Base-by-base conservation (phyloP, 2,888 invertebrate species). In the Epistrophe grossulariae region DNA sequence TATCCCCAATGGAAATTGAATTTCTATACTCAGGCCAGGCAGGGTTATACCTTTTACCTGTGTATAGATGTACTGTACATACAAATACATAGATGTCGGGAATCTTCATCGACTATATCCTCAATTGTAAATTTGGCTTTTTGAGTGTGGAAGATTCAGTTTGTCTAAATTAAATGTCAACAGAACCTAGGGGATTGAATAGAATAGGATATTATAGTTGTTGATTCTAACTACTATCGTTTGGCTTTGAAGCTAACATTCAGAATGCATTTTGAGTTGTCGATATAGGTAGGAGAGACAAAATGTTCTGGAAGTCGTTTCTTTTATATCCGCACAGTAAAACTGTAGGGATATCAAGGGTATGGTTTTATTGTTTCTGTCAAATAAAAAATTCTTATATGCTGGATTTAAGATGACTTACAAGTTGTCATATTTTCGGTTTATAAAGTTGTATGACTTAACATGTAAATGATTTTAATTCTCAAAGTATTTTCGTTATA, bases 171-270 rank as follows among this genome's bases (percentile, higher is more conserved):
- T 50, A 35, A 74, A 50, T 52, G 52, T 64, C 48, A 62, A 52
- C 73, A 62, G 50, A 70, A 40, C 70, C 70, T 70, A n/a, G n/a
- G 70, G 55, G 70, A 70, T 70, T 68, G 17, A 17, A 24, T 64
- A 50, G 17, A 66, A 48, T 17, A 48, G 48, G 31, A 48, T 13
- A 31, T 31, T 3, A 43, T 9, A 48, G 31, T 38, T 68, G 50
- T 35, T 59, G 59, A 17, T 17, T 17, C 59, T 57, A 24, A 11
- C 45, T 24, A 13, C 19, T 43, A 10, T 62, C 13, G 40, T 62
- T 66, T 40, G 45, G 10, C 45, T 48, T 15, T 55, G 28, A 15
- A 55, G 11, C 38, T 38, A 35, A n/a, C 35, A 17, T 0, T 35
- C 10, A 6, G 35, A 17, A 59, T 11, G 35, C 4, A 35, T 24